phyloP scores from a whole-genome alignment of 2,113 vertebrate species.

The Oenanthe oenanthe region DNA sequence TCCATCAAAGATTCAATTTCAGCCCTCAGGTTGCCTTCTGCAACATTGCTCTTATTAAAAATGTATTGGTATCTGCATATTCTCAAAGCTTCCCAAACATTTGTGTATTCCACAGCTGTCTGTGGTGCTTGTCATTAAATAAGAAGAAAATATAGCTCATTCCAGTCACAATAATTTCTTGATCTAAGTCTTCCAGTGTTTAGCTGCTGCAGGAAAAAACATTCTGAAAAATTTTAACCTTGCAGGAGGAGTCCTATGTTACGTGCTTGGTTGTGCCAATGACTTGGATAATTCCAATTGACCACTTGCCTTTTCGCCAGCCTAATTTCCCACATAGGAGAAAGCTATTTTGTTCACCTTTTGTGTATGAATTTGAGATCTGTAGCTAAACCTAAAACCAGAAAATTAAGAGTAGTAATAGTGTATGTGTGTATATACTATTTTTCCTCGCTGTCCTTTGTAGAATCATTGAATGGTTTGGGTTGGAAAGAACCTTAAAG shows the following conservation, averaged over 20 bases:
- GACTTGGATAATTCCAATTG: neutral
- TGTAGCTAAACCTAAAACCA: neutral
- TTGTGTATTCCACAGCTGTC: neutral
- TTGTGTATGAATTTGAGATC: neutral
- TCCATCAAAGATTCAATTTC: conserved; percentile 23
- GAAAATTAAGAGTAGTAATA: neutral
- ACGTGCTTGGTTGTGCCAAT: neutral
- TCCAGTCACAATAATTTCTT: neutral
- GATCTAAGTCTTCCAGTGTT: neutral
- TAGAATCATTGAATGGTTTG: neutral
- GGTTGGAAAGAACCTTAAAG: neutral
- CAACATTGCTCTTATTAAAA: neutral
- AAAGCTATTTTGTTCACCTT: neutral
- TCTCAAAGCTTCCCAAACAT: neutral
- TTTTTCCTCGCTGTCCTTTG: neutral
- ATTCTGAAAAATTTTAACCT: neutral
- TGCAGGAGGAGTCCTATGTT: fast-evolving
- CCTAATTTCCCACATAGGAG: neutral
- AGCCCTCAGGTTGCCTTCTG: neutral
- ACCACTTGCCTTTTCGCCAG: neutral
- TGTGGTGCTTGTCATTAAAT: neutral
- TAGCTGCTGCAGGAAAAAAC: neutral
- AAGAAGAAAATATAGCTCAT: neutral
- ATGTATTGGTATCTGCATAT: neutral
- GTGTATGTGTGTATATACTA: neutral